A percentile compares a stretch with the other conserved stretches of the same genome.
phyloP scores from a whole-genome alignment of 2,888 invertebrate species.

The Drosophila borborema region DNA sequence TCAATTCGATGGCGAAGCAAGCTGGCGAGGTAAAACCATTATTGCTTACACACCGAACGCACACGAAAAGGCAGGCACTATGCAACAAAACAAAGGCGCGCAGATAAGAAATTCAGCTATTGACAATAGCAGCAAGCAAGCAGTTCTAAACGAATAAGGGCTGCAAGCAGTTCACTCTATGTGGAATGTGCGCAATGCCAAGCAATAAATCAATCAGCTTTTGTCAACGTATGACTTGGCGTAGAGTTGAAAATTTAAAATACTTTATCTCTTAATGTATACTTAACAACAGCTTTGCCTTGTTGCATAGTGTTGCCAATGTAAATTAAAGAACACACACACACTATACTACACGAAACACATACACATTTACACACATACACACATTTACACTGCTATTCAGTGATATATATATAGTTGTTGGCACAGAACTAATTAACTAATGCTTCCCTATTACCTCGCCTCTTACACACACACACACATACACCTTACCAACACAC shows the following conservation, averaged over 20 bases:
- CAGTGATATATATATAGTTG: constrained; percentile 21
- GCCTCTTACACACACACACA: constrained; percentile 18
- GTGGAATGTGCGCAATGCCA: too few relatives aligned
- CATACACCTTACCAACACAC: constrained; percentile 38
- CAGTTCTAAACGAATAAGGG: not conserved
- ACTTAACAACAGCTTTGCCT: constrained; percentile 8
- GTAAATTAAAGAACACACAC: constrained; percentile 53
- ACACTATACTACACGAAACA: constrained; percentile 18
- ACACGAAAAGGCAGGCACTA: constrained; percentile 32
- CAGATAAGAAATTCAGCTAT: not conserved
- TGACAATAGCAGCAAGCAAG: not conserved
- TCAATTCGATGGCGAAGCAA: constrained; percentile 97
- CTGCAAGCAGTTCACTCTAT: not conserved
- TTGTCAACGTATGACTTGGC: not conserved
- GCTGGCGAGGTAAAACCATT: constrained; percentile 93
- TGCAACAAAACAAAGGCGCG: constrained; percentile 54
- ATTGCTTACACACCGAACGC: constrained; percentile 59
- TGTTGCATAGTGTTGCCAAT: constrained; percentile 64
- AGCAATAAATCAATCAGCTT: not conserved
- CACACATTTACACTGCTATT: constrained; percentile 29
- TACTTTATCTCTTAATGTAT: not conserved
- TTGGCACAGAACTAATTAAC: constrained; percentile 77
- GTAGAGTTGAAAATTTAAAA: not conserved
- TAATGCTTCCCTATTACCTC: constrained; percentile 55
- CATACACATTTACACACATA: constrained; percentile 13